Base-by-base conservation (phyloP, 2,888 invertebrate species). In the Iselma pallidipennis region DNA sequence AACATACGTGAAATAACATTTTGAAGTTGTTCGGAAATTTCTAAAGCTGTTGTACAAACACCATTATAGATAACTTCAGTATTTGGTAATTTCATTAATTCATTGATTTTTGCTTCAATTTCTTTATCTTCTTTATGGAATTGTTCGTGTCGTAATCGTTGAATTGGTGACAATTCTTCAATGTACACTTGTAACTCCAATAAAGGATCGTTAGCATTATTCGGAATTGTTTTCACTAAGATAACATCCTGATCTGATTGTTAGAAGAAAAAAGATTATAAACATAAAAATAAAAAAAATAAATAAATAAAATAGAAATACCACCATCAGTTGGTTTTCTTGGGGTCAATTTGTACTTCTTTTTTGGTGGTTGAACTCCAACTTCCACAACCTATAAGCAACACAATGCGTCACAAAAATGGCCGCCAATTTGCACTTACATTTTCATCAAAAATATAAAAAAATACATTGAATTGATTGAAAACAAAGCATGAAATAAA, bases 151-250 rank as follows among this genome's bases (percentile, higher is more conserved):
- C 86, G 85, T 49, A 86, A 85, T 16, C 87, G 76, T 77, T 92
- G 92, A 1, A 83, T 85, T 55, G 88, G 86, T 0, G 88, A 87
- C 0, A 92, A 81, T 48, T 89, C 89, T 63, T 93, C 92, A 33
- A 89, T 87, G 85, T 86, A 88, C 74, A 89, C 90, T 69, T 91
- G 91, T 75, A 93, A 83, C 61, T 88, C 86, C 51, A 90, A 79
- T 19, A 10, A 2, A 45, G 25, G 25, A 4, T 45, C 45, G 0
- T 4, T 4, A 10, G 9, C 2, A 10, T 9, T 19, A 21, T 33
- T 14, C 4, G 14, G 14, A 16, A 79, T 74, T 37, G 70, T 76
- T 72, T 79, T 78, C 49, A 81, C 66, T 19, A 81, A 80, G 7
- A 80, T 66, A 10, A 80, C 78, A 61, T 81, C 80, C 23, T 79